Conservation (phyloP, 64 coral and sea anemone species). For the Porites lutea region DNA sequence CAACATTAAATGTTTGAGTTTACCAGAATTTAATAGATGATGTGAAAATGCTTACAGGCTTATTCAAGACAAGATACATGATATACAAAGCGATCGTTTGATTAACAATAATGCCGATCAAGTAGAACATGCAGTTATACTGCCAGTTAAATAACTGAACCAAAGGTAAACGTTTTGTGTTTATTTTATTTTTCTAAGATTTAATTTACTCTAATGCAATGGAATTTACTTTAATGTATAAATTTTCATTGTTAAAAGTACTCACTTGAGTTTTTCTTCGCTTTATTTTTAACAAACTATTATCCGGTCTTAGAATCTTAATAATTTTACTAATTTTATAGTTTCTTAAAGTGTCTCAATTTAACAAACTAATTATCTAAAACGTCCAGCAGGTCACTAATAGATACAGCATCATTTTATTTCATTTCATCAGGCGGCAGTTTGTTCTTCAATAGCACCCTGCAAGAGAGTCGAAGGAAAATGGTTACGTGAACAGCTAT, state of each 20-base stretch:
- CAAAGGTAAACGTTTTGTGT: not conserved
- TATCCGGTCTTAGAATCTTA: not conserved
- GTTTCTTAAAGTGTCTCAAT: not conserved
- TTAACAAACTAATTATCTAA: slow-evolving; percentile 7
- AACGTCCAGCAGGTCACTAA: not conserved
- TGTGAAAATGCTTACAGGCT: too few relatives aligned
- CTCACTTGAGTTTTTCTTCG: not conserved
- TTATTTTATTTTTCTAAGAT: not conserved
- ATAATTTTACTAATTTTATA: not conserved
- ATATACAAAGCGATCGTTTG: too few relatives aligned
- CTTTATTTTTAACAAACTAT: too few relatives aligned
- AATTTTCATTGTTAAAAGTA: too few relatives aligned
- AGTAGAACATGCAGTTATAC: not conserved
- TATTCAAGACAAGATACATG: too few relatives aligned
- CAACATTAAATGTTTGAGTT: too few relatives aligned
- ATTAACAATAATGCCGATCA: too few relatives aligned
- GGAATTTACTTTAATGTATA: too few relatives aligned
- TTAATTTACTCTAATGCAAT: too few relatives aligned
- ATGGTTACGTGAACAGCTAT: not conserved
- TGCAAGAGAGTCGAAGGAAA: not conserved
- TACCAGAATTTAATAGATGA: too few relatives aligned
- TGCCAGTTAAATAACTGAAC: not conserved
- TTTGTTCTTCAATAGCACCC: not conserved
- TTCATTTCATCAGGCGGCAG: not conserved
- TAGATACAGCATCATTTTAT: not conserved